Percentiles rank a stretch among this genome's conserved stretches.
Evolutionary conservation across 2,797 vertebrate genomes (phyloP).

Genomic region (Malurus leucopterus): DNA sequence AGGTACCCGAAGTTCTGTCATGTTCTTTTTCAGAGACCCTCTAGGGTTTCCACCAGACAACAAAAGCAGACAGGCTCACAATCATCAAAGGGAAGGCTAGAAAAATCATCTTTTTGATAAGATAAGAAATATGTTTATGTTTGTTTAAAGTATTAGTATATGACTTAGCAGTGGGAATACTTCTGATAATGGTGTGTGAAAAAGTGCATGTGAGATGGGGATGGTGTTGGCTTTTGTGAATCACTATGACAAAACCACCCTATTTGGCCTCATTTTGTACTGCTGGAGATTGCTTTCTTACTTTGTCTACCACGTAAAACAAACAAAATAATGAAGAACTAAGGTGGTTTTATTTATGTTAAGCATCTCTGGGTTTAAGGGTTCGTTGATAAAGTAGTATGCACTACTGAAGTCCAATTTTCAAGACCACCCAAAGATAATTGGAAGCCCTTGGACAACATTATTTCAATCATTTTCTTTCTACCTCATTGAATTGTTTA

Average conservation of each 20-base stretch:
- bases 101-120: conserved; percentile 5
- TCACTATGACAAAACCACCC: neutral
- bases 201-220: neutral
- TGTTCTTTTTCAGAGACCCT: conserved; percentile 11
- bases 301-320: neutral
- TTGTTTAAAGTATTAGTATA: conserved; percentile 17
- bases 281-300: neutral
- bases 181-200: neutral
- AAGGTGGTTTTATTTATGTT: neutral
- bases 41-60: conserved; percentile 14
- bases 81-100: neutral
- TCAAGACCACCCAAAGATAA: neutral
- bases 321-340: neutral
- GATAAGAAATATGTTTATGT: conserved; percentile 21
- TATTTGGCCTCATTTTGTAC: neutral
- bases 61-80: neutral
- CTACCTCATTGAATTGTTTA: conserved; percentile 39
- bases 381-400: neutral
- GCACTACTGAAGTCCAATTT: neutral
- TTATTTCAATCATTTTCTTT: conserved; percentile 2
- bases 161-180: neutral
- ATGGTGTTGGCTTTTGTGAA: neutral
- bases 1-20: neutral
- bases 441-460: neutral
- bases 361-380: neutral